Evolutionary conservation across 1,140 invertebrate genomes (phyloP).

Genomic region (Lepidurus packardi): DNA sequence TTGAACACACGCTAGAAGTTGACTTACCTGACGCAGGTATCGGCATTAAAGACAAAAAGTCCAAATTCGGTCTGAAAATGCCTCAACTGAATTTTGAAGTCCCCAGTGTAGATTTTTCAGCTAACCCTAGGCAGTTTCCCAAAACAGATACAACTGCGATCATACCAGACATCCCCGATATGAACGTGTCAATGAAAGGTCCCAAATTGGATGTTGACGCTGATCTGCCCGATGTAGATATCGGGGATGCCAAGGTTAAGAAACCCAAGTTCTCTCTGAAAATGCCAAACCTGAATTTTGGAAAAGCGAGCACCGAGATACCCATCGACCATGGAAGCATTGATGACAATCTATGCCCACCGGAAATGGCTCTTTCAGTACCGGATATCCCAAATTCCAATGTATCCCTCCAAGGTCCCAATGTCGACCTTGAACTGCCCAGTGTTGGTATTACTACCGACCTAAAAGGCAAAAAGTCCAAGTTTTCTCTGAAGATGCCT

Average conservation of each 20-base stretch:
- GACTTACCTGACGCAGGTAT: background rate
- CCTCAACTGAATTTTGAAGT: background rate
- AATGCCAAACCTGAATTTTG: slow-evolving; percentile 27
- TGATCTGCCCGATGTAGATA: background rate
- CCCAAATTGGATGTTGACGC: slow-evolving; percentile 18
- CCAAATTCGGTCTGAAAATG: background rate
- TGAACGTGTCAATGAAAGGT: slow-evolving; percentile 20
- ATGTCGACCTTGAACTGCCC: background rate
- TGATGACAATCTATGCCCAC: slow-evolving; percentile 19
- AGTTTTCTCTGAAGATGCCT: background rate
- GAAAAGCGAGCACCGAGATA: slow-evolving; percentile 5
- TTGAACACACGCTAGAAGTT: background rate
- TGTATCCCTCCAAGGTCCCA: background rate
- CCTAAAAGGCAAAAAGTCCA: background rate
- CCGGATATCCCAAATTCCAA: background rate
- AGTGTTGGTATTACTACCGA: background rate
- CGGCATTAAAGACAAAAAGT: background rate
- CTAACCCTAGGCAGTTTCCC: background rate
- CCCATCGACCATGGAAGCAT: background rate
- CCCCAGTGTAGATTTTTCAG: background rate
- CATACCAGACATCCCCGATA: background rate
- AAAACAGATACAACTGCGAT: background rate
- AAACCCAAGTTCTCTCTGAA: slow-evolving; percentile 29
- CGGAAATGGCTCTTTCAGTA: background rate
- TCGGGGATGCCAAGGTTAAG: background rate